Conservation (phyloP, 2,888 invertebrate genomes). For the Ichneumoninae sp. region DNA sequence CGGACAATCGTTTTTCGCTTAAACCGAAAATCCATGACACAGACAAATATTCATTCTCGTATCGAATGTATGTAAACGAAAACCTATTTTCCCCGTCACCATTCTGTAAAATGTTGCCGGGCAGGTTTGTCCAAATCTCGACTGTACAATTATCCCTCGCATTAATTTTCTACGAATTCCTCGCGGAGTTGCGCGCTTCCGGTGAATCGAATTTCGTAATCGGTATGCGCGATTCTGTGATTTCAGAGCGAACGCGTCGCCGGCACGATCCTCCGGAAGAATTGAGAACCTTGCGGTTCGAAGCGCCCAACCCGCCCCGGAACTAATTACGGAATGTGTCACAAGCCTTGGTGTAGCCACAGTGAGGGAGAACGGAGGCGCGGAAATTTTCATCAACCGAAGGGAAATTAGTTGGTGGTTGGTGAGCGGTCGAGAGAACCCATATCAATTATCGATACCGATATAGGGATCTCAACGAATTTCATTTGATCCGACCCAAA, state of each 20-base stretch:
- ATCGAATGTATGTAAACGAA: slow-evolving; percentile 9
- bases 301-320: neutral
- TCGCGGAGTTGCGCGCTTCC: neutral
- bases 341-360: neutral
- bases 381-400: neutral
- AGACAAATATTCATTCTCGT: slow-evolving; percentile 28
- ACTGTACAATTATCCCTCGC: neutral
- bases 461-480: slow-evolving; percentile 22
- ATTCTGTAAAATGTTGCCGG: neutral
- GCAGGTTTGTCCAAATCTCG: neutral
- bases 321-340: slow-evolving; percentile 22
- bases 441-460: slow-evolving; percentile 35
- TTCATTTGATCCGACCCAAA: slow-evolving; percentile 11
- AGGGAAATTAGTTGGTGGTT: slow-evolving; percentile 20
- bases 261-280: neutral
- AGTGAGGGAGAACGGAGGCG: neutral
- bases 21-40: slow-evolving; percentile 39
- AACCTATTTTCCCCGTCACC: neutral
- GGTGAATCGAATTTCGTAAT: neutral
- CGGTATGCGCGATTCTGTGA: neutral
- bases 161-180: neutral
- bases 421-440: neutral
- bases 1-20: slow-evolving; percentile 43
- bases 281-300: neutral
- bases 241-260: neutral